phyloP scores from a whole-genome alignment of 2,797 vertebrate species.

The Threskiornis aethiopicus region DNA sequence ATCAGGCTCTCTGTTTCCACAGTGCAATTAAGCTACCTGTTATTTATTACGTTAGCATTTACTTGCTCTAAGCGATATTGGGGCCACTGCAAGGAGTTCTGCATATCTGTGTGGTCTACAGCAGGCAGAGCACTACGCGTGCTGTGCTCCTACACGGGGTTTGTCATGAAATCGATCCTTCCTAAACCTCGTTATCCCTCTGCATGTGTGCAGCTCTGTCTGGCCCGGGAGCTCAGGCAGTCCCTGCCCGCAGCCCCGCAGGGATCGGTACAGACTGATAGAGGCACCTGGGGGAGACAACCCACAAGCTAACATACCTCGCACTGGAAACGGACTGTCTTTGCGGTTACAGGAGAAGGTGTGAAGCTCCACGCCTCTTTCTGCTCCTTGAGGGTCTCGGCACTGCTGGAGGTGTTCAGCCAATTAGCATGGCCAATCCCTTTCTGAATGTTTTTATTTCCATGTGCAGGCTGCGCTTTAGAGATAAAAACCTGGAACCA shows the following conservation, averaged over 20 bases:
- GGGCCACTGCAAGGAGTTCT: not conserved
- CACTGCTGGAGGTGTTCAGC: not conserved
- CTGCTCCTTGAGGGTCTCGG: accelerated
- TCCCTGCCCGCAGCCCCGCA: not conserved
- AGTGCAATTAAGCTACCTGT: not conserved
- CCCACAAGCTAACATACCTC: not conserved
- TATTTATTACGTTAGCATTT: not conserved
- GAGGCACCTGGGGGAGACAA: not conserved
- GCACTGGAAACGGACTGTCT: not conserved
- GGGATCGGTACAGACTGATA: accelerated
- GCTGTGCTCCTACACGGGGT: not conserved
- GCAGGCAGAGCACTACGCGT: not conserved
- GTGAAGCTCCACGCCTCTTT: not conserved
- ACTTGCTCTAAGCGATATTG: not conserved
- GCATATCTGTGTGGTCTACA: not conserved
- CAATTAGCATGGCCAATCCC: not conserved
- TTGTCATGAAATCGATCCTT: not conserved
- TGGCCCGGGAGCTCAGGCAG: not conserved
- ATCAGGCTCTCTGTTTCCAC: not conserved
- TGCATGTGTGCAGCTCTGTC: not conserved
- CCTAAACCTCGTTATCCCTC: not conserved
- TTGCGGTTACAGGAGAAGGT: not conserved
- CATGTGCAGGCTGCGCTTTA: not conserved
- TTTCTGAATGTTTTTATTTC: constrained; percentile 18
- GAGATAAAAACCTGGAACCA: not conserved